Evolutionary conservation across 2,888 invertebrate genomes (phyloP), one percentile per base, ranked within the genome.

Genomic region (Harpagoxenus sublaevis): DNA sequence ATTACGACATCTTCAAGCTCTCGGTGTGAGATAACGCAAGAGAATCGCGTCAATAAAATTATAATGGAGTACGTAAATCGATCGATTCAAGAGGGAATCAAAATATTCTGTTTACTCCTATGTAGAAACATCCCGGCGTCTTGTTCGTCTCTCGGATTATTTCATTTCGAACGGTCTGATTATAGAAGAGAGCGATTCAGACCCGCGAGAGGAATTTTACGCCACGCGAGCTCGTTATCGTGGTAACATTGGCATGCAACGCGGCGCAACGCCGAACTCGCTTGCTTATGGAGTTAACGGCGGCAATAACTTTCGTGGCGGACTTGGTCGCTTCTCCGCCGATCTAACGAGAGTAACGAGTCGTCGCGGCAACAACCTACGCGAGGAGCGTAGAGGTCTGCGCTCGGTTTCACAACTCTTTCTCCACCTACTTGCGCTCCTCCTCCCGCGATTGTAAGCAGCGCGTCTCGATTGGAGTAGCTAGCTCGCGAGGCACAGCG

Each of bases 381-480:
- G 89, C 82, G 83, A 82, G 81, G 4, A 82, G 79, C 85, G 71
- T 79, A 85, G 83, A 68, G 81, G 79, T 81, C 82, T 88, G 42
- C 88, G 84, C 84, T 57, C 86, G 90, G 48, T 88, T 89, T 88
- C 89, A 79, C 88, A 89, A 87, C 87, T 88, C 89, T 89, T 89
- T 89, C 89, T 84, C 84, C 81, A 79, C 85, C 90, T 89, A 85
- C 86, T 73, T 81, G 77, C 86, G 84, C 87, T 84, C 83, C 89
- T 89, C 86, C 87, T 87, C 74, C 73, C 71, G 65, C 66, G 48
- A 60, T 65, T 63, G 77, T 70, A 82, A 68, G 86, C 85, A 83
- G 88, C 82, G 79, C 79, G 79, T 79, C 89, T 88, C 89, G 84
- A 89, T 89, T 89, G 90, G 88, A 89, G 88, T 87, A 85, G 83